These are phyloP conservation scores for Eupithecia vulgata DNA, from an alignment of 2,888 invertebrate species.

Conservation along the genomic window DNA sequence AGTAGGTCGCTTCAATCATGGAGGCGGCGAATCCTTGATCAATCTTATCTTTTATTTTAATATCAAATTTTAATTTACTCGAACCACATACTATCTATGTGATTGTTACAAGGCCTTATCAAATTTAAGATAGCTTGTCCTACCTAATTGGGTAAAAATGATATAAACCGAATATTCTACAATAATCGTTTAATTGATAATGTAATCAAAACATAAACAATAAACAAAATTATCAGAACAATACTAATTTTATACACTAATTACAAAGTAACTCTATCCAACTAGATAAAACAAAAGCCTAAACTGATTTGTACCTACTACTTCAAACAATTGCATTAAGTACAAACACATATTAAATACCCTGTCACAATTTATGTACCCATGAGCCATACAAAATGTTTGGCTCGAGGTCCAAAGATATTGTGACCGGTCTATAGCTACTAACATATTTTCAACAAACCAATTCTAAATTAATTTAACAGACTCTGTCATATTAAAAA, in stretches of 20 bases:
- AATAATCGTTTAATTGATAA: slow-evolving; percentile 45
- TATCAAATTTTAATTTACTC: not conserved
- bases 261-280: slow-evolving; percentile 2
- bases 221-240: slow-evolving; percentile 55
- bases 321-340: not conserved
- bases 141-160: slow-evolving; percentile 37
- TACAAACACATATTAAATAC: no score
- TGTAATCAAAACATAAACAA: slow-evolving; percentile 55
- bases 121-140: slow-evolving; percentile 3
- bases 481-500: slow-evolving; percentile 7
- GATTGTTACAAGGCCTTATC: slow-evolving; percentile 8
- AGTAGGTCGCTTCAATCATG: no score
- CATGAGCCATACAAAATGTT: no score
- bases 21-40: no score
- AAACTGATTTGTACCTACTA: not conserved
- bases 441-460: not conserved
- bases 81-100: slow-evolving; percentile 2
- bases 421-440: no score
- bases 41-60: not conserved
- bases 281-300: not conserved
- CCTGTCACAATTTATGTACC: no score
- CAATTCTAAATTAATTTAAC: not conserved
- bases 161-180: slow-evolving; percentile 42
- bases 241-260: slow-evolving; percentile 44
- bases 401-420: no score